phyloP scores from a whole-genome alignment of 2,888 invertebrate genomes.

The Drosophila barbarae region DNA sequence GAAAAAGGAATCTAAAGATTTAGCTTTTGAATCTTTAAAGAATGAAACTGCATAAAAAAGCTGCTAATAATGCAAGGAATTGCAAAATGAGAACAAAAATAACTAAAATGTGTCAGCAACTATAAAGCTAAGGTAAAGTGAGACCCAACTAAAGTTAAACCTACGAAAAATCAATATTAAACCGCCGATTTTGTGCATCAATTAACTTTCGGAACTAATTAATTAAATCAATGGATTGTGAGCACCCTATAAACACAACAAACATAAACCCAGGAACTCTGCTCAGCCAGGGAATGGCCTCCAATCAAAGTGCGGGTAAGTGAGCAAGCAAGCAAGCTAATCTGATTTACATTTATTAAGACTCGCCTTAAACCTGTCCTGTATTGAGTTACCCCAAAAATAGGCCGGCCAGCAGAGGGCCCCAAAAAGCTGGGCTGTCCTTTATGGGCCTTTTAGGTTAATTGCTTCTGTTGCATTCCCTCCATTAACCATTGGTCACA shows the following conservation, averaged over 20 bases:
- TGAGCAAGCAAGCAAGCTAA: constrained; percentile 25
- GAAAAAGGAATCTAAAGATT: constrained; percentile 7
- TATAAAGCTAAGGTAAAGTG: not conserved
- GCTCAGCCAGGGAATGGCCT: constrained; percentile 38
- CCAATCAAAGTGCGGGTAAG: constrained; percentile 30
- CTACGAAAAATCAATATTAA: constrained; percentile 4
- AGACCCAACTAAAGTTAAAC: not conserved
- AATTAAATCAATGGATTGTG: constrained; percentile 6
- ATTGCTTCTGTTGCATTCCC: constrained; percentile 62
- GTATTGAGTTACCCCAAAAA: constrained; percentile 58
- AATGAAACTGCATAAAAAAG: constrained; percentile 3
- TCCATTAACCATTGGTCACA: constrained; percentile 46
- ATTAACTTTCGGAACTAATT: constrained; percentile 5
- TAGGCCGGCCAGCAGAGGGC: constrained; percentile 1
- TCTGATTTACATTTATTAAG: constrained; percentile 25
- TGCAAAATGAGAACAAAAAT: not conserved
- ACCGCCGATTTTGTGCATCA: not conserved
- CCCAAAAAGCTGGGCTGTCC: constrained; percentile 21
- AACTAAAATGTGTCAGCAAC: not conserved
- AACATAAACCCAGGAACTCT: constrained; percentile 8
- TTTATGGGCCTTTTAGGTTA: constrained; percentile 77
- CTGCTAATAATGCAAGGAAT: not conserved
- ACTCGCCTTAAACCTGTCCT: constrained; percentile 15
- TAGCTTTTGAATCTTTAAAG: constrained; percentile 3
- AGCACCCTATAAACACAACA: not conserved